phyloP scores from a whole-genome alignment of 2,797 vertebrate species.

The Falco novaeseelandiae region DNA sequence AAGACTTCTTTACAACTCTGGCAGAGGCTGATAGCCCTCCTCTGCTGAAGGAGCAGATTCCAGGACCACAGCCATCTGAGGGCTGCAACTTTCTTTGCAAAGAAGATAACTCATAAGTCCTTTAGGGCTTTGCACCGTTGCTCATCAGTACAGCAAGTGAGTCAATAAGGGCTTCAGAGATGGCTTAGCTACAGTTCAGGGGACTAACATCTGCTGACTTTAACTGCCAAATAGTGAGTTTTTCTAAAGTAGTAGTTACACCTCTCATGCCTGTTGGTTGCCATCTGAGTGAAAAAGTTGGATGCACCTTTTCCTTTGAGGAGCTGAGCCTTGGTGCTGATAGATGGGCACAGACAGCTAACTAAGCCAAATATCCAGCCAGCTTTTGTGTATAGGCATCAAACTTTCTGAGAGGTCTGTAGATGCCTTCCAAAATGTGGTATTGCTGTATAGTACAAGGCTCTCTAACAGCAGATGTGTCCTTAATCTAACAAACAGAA shows the following conservation, averaged over 20 bases:
- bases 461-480: neutral
- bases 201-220: neutral
- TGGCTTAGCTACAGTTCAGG: neutral
- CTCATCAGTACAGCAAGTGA: fast-evolving
- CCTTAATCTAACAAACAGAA: neutral
- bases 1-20: neutral
- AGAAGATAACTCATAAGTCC: neutral
- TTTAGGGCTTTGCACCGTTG: neutral
- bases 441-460: neutral
- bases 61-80: neutral
- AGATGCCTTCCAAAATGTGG: neutral
- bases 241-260: neutral
- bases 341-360: neutral
- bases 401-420: neutral
- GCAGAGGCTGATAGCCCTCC: neutral
- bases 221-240: neutral
- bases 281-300: neutral
- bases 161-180: neutral
- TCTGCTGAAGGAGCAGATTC: neutral
- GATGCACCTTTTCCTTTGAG: neutral
- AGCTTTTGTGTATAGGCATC: neutral
- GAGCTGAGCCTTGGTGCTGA: neutral
- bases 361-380: neutral
- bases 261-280: neutral
- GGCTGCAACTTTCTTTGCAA: neutral